Conservation (phyloP, 2,888 invertebrate species). For the Leptinotarsa rubiginosa region DNA sequence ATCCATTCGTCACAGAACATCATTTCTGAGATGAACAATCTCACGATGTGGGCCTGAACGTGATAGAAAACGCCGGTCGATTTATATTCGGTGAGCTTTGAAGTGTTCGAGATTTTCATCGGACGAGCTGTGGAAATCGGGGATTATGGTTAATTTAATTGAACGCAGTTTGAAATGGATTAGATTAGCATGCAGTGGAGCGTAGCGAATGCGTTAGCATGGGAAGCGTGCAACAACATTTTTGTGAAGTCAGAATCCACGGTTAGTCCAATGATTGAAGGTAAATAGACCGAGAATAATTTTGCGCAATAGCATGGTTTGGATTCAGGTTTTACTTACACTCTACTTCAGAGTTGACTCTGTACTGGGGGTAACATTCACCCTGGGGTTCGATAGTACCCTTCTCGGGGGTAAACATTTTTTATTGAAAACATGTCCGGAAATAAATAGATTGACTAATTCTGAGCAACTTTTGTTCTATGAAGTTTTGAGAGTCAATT, state of each 20-base stretch:
- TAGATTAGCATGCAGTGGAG: not conserved
- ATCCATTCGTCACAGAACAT: constrained; percentile 6
- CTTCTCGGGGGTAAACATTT: too few relatives aligned
- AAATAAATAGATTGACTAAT: too few relatives aligned
- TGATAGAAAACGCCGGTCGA: not conserved
- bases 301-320: not conserved
- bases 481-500: too few relatives aligned
- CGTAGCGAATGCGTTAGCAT: not conserved
- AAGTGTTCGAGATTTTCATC: not conserved
- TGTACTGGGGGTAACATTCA: too few relatives aligned
- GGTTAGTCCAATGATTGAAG: not conserved
- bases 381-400: too few relatives aligned
- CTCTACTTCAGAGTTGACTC: too few relatives aligned
- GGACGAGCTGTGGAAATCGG: constrained; percentile 13
- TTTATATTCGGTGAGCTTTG: not conserved
- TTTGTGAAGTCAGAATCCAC: not conserved
- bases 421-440: too few relatives aligned
- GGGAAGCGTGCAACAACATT: not conserved
- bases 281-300: not conserved
- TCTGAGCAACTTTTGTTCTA: too few relatives aligned
- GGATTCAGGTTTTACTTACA: not conserved
- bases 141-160: constrained; percentile 15
- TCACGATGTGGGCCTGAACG: not conserved
- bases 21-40: not conserved
- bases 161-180: constrained; percentile 13